Evolutionary conservation across 2,113 vertebrate genomes (phyloP), one percentile per base, ranked within the genome.

Genomic region (Casuarius casuarius): DNA sequence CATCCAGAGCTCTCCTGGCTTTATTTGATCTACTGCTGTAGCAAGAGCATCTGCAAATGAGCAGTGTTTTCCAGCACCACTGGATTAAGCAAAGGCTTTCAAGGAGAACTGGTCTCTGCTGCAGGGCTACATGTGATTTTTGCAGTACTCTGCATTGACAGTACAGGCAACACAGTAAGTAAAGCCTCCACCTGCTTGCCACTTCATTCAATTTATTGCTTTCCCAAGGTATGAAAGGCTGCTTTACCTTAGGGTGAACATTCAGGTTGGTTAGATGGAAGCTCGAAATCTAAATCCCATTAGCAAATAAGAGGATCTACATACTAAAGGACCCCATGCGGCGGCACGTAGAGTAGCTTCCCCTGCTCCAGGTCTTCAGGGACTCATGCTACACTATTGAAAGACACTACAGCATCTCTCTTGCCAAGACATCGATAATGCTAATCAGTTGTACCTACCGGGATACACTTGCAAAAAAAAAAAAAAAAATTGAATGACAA

Each of bases 201-300:
- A 29, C 54, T 82, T 58, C 40, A 44, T 78, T 83, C 46, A 44
- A 58, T 4, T 15, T 31, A 7, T 33, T 17, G 54, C 66, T 78
- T 82, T 35, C 29, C 10, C 48, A 54, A 79, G 70, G 59, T 35
- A 46, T 23, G 31, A 82, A 58, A 74, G 62, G 29, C 33, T 42
- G 33, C 29, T 65, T 66, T 38, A 61, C 83, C 91, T 65, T 35
- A 12, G 51, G 90, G 90, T 73, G 54, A 46, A 59, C 0, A 3
- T 40, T 86, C 86, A 33, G 67, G 29, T 74, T 63, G 8, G 72
- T 33, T n/a, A 65, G 79, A 59, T 33, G 22, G 44, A 71, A 49
- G 79, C 35, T 20, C 62, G 40, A 46, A 71, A 65, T n/a, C 82
- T 59, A 90, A 95, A 91, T 72, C 74, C 79, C 84, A 56, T 67